Base-by-base conservation (phyloP, 2,888 invertebrate genomes). In the Ephialtes manifestator region DNA sequence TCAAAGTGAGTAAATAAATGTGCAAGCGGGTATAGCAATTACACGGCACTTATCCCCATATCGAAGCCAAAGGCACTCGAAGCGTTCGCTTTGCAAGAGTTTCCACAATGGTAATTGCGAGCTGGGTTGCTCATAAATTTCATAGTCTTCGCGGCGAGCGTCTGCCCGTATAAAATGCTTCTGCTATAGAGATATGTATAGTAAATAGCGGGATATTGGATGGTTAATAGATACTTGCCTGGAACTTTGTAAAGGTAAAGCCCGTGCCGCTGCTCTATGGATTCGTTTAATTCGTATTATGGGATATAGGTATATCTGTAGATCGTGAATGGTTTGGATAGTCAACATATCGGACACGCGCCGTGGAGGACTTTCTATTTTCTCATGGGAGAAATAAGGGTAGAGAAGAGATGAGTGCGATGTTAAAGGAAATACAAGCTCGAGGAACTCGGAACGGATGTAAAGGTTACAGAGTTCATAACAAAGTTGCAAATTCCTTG, bases 41-140 rank as follows among this genome's bases (percentile, higher is more conserved):
- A 91, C 90, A 89, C 88, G 88, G 87, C 90, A 89, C 88, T 91
- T 91, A 90, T 86, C 82, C 75, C 92, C 92, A 48, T 81, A 85
- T 82, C 74, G 82, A 74, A 65, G 82, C 82, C 74, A 82, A 48
- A 78, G 78, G 78, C 78, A 55, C 31, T 53, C 71, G 48, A 55
- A 60, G 70, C 60, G 20, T 51, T 75, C 35, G 60, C 76, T 46
- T 72, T 48, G 91, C 93, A 81, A 83, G 87, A 89, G 88, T 90
- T 90, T 90, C 88, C 89, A 92, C 92, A 92, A 92, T 92, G 89
- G 90, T 92, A 92, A 93, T 92, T 92, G 91, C 90, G 91, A 91
- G 90, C 39, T 86, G 71, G 86, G 72, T 78, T 83, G 89, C 82
- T 90, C 90, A 88, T 92, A 92, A 92, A 91, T 91, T 91, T 89